These are phyloP conservation scores for Plestiodon gilberti DNA, from an alignment of 2,113 vertebrate species.

Conservation along the genomic window DNA sequence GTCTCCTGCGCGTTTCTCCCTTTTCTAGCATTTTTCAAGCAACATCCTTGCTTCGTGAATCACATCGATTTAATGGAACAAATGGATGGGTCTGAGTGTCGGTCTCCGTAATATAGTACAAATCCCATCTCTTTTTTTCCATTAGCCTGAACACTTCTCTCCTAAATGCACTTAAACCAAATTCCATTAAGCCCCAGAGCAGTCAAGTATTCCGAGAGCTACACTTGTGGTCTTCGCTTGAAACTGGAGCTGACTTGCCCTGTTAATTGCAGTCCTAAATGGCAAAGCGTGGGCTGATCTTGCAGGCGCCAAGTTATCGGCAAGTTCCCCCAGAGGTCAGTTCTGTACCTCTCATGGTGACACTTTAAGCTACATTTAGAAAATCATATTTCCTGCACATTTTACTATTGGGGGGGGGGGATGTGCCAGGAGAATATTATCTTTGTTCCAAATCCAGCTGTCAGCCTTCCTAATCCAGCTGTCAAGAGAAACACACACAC, in stretches of 20 bases:
- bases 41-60: slow-evolving; percentile 67
- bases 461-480: neutral
- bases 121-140: slow-evolving; percentile 67
- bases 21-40: slow-evolving; percentile 60
- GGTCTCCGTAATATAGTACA: slow-evolving; percentile 60
- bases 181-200: slow-evolving; percentile 66
- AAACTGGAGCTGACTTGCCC: slow-evolving; percentile 52
- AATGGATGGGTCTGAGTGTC: slow-evolving; percentile 66
- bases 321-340: slow-evolving; percentile 6
- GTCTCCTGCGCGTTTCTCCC: slow-evolving; percentile 61
- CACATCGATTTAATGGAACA: slow-evolving; percentile 66
- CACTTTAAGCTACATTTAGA: neutral
- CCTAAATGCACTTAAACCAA: slow-evolving; percentile 73
- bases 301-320: slow-evolving; percentile 1
- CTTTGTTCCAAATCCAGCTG: neutral
- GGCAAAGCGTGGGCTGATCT: slow-evolving; percentile 46
- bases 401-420: neutral
- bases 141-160: slow-evolving; percentile 72
- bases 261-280: slow-evolving; percentile 59
- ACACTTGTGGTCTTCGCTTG: slow-evolving; percentile 67
- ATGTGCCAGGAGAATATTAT: neutral
- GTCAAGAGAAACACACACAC: neutral
- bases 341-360: neutral
- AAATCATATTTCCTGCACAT: neutral
- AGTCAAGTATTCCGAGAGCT: slow-evolving; percentile 55